Conservation (phyloP, 35 echinoderm and acorn worm genomes). For the Eucidaris tribuloides region DNA sequence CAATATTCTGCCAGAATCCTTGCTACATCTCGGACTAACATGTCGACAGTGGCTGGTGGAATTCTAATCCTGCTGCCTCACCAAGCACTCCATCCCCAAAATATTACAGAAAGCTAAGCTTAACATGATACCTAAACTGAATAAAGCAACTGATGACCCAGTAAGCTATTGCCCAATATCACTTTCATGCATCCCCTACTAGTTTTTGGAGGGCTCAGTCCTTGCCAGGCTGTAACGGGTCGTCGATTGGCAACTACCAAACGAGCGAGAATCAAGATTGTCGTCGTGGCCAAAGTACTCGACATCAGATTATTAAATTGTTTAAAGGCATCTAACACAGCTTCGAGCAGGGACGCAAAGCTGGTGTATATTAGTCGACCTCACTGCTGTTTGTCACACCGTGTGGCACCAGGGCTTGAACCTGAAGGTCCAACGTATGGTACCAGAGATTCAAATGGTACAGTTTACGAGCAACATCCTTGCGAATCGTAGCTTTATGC, state of each 20-base stretch:
- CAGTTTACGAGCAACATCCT: neutral
- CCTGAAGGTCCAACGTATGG: neutral
- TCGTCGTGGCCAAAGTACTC: neutral
- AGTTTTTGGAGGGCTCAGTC: neutral
- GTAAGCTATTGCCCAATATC: constrained; percentile 41
- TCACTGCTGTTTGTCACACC: constrained; percentile 29
- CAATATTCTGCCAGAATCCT: constrained; percentile 26
- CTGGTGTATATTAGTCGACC: constrained; percentile 19
- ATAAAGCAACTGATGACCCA: constrained; percentile 32
- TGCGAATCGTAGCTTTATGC: constrained; percentile 25
- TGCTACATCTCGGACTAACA: neutral
- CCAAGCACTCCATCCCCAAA: neutral
- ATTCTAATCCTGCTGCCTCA: neutral
- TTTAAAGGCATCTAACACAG: constrained; percentile 30
- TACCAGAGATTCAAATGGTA: constrained; percentile 4
- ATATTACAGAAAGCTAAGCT: constrained; percentile 25
- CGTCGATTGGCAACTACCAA: neutral
- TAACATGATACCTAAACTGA: constrained; percentile 2
- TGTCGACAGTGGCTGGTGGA: neutral
- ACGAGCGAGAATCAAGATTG: neutral
- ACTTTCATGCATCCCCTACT: constrained; percentile 1
- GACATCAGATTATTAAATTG: neutral
- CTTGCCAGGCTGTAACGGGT: neutral
- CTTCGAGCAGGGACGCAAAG: constrained; percentile 7
- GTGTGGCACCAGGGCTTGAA: constrained; percentile 14